Evolutionary conservation across 2,113 vertebrate genomes (phyloP).

Genomic region (Micronycteris hirsuta): DNA sequence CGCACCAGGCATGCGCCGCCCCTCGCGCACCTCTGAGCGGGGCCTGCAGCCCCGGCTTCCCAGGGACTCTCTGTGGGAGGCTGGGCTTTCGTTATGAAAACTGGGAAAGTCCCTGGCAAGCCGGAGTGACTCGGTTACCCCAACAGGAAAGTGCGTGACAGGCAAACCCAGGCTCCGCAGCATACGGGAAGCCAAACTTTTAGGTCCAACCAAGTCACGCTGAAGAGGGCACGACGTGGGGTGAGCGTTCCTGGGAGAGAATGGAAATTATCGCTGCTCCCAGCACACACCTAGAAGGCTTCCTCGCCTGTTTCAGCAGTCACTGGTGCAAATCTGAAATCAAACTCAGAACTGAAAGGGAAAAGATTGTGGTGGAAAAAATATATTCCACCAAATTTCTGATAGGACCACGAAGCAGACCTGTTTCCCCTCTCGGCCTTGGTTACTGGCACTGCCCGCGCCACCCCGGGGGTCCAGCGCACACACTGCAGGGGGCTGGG

Average conservation of each 20-base stretch:
- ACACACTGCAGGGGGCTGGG: neutral
- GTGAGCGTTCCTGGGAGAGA: neutral
- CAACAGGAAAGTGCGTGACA: neutral
- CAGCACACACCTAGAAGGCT: neutral
- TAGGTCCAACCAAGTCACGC: neutral
- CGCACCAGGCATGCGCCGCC: too few species aligned
- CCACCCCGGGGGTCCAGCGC: neutral
- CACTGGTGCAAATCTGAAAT: neutral
- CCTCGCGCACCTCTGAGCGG: neutral
- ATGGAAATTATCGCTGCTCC: neutral
- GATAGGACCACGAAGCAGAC: neutral
- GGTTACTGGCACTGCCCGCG: neutral
- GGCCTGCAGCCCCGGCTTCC: neutral
- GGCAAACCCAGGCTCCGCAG: too few species aligned
- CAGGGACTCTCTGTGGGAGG: neutral
- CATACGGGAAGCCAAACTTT: neutral
- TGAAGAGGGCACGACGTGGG: fast-evolving
- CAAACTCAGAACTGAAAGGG: neutral
- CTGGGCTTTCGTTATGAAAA: neutral
- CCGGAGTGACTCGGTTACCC: neutral
- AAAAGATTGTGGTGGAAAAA: neutral
- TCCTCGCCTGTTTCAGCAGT: neutral
- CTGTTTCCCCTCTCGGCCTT: neutral
- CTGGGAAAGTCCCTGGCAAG: neutral
- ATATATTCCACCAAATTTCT: neutral